Conservation (phyloP, 1,140 invertebrate species). For the Neodiprion virginianus region DNA sequence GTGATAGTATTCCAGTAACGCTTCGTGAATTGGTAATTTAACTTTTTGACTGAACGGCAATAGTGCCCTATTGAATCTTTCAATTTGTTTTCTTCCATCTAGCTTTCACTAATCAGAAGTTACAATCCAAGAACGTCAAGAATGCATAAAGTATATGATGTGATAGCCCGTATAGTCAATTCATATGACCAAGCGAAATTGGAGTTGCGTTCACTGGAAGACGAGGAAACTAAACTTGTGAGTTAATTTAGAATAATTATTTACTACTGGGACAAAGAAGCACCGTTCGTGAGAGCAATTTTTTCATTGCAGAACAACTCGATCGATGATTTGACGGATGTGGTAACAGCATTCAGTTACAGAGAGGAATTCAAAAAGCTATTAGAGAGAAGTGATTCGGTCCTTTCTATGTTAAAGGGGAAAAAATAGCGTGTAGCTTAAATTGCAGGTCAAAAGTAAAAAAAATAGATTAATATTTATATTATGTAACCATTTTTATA, state of each 20-base stretch:
- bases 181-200: constrained; percentile 93
- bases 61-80: neutral
- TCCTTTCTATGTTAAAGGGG: constrained; percentile 69
- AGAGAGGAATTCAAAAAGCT: constrained; percentile 74
- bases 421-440: constrained; percentile 68
- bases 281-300: constrained; percentile 12
- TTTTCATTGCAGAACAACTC: constrained; percentile 71
- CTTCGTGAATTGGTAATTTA: constrained; percentile 45
- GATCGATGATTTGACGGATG: constrained; percentile 85
- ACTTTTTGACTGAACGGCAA: neutral
- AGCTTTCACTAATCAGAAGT: too few relatives aligned
- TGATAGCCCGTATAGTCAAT: constrained; percentile 86
- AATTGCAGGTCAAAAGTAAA: constrained; percentile 69
- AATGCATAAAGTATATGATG: constrained; percentile 42
- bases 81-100: constrained; percentile 10
- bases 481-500: too few relatives aligned
- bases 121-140: too few relatives aligned
- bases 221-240: constrained; percentile 80
- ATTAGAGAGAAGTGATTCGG: constrained; percentile 71
- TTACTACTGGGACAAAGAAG: neutral
- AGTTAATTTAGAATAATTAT: constrained; percentile 36
- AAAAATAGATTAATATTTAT: constrained; percentile 68
- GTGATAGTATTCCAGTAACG: constrained; percentile 47
- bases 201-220: constrained; percentile 86
- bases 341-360: constrained; percentile 73